A percentile compares a stretch with the other conserved stretches of the same genome.
These are phyloP conservation scores for Drosophila punjabiensis DNA, from an alignment of 1,140 invertebrate genomes.

Conservation along the genomic window DNA sequence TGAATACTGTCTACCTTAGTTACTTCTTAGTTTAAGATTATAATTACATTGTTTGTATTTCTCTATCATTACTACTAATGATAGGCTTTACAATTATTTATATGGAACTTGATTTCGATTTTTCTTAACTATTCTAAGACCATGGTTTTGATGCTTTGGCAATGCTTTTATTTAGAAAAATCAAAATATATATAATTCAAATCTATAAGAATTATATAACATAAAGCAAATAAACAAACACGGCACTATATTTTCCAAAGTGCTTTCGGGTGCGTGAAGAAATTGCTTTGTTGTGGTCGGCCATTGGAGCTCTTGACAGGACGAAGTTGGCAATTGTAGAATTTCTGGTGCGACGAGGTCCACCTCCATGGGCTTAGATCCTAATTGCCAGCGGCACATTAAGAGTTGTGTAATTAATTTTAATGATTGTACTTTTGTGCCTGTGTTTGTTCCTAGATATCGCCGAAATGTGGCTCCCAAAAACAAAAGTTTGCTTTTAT, in stretches of 20 bases:
- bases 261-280: constrained; percentile 6
- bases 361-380: constrained; percentile 42
- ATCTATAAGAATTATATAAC: no score
- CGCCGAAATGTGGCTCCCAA: constrained; percentile 3
- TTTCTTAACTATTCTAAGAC: background rate
- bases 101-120: background rate
- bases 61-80: no score
- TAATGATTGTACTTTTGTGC: constrained; percentile 66
- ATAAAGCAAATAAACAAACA: background rate
- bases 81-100: background rate
- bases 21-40: no score
- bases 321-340: constrained; percentile 35
- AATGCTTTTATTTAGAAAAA: background rate
- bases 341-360: constrained; percentile 9
- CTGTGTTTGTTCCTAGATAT: constrained; percentile 1
- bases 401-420: constrained; percentile 80
- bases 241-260: background rate
- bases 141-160: background rate
- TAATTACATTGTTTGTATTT: background rate
- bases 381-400: constrained; percentile 75
- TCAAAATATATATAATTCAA: background rate
- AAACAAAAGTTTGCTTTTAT: constrained; percentile 58
- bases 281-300: constrained; percentile 47
- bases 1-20: no score
- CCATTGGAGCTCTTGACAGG: constrained; percentile 22